A percentile compares a stretch with the other conserved stretches of the same genome.
These are phyloP conservation scores for Phyllotreta striolata DNA, from an alignment of 2,888 invertebrate genomes.

Conservation along the genomic window DNA sequence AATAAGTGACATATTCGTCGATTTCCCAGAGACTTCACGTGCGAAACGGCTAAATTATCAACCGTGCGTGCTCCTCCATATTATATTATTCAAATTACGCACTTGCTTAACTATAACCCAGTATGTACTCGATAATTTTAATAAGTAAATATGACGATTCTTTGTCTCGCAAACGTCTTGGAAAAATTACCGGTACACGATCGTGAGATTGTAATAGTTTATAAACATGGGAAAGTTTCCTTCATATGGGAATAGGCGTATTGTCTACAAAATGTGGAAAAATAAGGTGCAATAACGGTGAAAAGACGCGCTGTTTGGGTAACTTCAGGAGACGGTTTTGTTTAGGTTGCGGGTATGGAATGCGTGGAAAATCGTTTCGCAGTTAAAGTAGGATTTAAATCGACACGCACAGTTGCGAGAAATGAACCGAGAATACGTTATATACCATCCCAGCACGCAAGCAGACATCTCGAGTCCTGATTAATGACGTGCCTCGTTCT, in stretches of 20 bases:
- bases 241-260: no score
- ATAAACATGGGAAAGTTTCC: no score
- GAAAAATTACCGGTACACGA: constrained; percentile 17
- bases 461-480: constrained; percentile 49
- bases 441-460: constrained; percentile 46
- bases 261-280: no score
- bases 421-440: constrained; percentile 16
- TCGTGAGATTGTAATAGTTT: constrained; percentile 13
- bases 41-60: constrained; percentile 12
- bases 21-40: constrained; percentile 10
- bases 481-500: constrained; percentile 48
- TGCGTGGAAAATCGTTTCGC: no score
- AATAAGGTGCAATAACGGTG: no score
- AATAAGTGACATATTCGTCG: constrained; percentile 8
- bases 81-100: constrained; percentile 19
- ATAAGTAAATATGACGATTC: constrained; percentile 20
- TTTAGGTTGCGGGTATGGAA: no score
- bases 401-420: constrained; percentile 5
- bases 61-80: constrained; percentile 24
- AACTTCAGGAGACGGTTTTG: no score
- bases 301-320: no score
- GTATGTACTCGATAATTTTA: constrained; percentile 23
- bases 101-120: background rate
- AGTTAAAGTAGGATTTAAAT: background rate
- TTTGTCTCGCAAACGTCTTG: constrained; percentile 25